Evolutionary conservation across 2,113 vertebrate genomes (phyloP).

Genomic region (Elachura formosa): DNA sequence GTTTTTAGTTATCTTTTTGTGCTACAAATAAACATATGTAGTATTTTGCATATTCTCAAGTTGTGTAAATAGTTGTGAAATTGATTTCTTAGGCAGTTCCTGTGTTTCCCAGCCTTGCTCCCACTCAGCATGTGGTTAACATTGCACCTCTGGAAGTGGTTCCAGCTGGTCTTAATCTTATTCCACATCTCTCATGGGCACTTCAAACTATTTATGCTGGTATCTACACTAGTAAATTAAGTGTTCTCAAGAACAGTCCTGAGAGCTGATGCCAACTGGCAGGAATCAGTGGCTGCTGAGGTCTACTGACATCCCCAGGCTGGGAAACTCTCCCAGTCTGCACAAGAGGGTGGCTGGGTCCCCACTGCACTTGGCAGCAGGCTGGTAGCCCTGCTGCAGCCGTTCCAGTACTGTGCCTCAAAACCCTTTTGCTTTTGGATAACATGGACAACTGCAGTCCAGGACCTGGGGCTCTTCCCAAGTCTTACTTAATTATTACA

Average conservation of each 20-base stretch:
- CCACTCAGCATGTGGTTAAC: neutral
- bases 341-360: neutral
- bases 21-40: neutral
- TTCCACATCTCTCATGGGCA: neutral
- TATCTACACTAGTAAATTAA: neutral
- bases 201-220: neutral
- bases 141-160: neutral
- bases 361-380: neutral
- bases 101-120: neutral
- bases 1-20: neutral
- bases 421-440: neutral
- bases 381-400: neutral
- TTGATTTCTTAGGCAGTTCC: neutral
- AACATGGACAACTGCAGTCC: neutral
- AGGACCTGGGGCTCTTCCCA: neutral
- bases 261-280: neutral
- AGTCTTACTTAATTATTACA: neutral
- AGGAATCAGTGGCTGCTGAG: neutral
- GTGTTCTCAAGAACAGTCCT: neutral
- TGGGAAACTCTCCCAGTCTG: neutral
- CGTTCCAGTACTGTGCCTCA: neutral
- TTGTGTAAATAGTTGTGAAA: neutral
- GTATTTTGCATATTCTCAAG: neutral
- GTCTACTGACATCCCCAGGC: neutral
- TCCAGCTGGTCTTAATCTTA: neutral